Evolutionary conservation across 92 coral and sea anemone genomes (phyloP), one percentile per base, ranked within the genome.

Genomic region (Epizoanthus rinbou): DNA sequence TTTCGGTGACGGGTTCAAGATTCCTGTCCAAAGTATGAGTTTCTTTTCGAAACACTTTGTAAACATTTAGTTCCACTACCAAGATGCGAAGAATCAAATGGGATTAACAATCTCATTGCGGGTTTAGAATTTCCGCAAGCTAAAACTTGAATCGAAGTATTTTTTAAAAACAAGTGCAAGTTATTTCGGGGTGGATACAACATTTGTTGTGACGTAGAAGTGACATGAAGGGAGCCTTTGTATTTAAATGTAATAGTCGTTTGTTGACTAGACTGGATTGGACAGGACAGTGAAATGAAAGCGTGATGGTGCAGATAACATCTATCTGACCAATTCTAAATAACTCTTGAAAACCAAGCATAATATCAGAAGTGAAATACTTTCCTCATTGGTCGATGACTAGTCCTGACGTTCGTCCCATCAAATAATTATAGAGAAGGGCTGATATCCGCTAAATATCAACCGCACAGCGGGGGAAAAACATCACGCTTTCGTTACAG

Each of bases 401-500:
- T 7, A n/a, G 43, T 62, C 16, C 25, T 78, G 82, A 78, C 82
- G 82, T 78, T 47, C 57, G 64, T 43, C 71, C 82, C 17, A 78
- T 78, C 60, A 78, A 78, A 78, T 78, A 78, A 78, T 78, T 33
- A 78, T 78, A 69, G 60, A 62, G 39, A 69, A 65, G 82, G 71
- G 35, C 62, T 23, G 70, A 78, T 78, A 78, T 78, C 82, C 70
- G 82, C 39, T 70, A 57, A 6, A 28, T 78, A 78, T 78, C 82
- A 78, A 78, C 82, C 82, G 82, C 82, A 78, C 82, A 78, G 82
- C 71, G 25, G 82, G 82, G 71, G 66, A 60, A 78, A 21, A 78
- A 50, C 54, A 37, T 78, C 82, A 78, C 56, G 47, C 70, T 60
- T 62, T 78, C 70, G 23, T 69, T 62, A 37, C 71, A 78, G 13